Evolutionary conservation across 2,797 vertebrate species (phyloP).

Genomic region (Poeciliopsis presidionis): DNA sequence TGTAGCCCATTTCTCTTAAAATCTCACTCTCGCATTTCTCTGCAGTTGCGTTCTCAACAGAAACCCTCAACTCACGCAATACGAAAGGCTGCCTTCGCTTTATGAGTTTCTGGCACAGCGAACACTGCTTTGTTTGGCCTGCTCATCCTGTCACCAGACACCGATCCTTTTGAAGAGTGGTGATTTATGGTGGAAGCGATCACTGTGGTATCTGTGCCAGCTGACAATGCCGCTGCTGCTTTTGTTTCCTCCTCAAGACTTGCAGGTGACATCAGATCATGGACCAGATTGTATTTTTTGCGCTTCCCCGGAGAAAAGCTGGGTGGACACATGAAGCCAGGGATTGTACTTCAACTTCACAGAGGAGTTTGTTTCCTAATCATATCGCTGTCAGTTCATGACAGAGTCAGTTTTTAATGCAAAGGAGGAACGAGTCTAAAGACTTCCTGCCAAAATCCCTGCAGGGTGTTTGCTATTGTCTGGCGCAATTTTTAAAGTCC

Average conservation of each 20-base stretch:
- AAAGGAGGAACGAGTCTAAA: slow-evolving; percentile 50
- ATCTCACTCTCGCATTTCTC: slow-evolving; percentile 7
- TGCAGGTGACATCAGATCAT: slow-evolving; percentile 59
- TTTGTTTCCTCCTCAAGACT: slow-evolving; percentile 58
- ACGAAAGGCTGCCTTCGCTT: slow-evolving; percentile 30
- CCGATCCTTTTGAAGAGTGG: slow-evolving; percentile 59
- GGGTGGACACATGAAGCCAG: slow-evolving; percentile 30
- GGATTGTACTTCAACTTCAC: slow-evolving; percentile 19
- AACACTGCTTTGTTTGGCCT: slow-evolving; percentile 55
- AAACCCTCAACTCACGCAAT: slow-evolving; percentile 16
- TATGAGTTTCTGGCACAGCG: slow-evolving; percentile 53
- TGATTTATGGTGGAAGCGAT: slow-evolving; percentile 81
- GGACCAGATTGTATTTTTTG: slow-evolving; percentile 39
- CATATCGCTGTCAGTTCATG: slow-evolving; percentile 41
- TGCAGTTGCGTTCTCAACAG: slow-evolving; percentile 22
- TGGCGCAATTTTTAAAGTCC: slow-evolving; percentile 62
- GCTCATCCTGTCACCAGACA: slow-evolving; percentile 80
- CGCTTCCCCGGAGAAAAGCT: slow-evolving; percentile 42
- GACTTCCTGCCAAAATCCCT: slow-evolving; percentile 55
- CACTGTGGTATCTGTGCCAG: slow-evolving; percentile 83
- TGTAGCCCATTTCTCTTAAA: not conserved
- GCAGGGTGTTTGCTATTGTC: slow-evolving; percentile 62
- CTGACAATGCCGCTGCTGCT: slow-evolving; percentile 54
- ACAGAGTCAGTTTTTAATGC: slow-evolving; percentile 30
- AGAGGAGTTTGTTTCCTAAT: slow-evolving; percentile 20